A percentile compares a stretch with the other conserved stretches of the same genome.
Evolutionary conservation across 2,888 invertebrate genomes (phyloP).

Genomic region (Brenthis ino): DNA sequence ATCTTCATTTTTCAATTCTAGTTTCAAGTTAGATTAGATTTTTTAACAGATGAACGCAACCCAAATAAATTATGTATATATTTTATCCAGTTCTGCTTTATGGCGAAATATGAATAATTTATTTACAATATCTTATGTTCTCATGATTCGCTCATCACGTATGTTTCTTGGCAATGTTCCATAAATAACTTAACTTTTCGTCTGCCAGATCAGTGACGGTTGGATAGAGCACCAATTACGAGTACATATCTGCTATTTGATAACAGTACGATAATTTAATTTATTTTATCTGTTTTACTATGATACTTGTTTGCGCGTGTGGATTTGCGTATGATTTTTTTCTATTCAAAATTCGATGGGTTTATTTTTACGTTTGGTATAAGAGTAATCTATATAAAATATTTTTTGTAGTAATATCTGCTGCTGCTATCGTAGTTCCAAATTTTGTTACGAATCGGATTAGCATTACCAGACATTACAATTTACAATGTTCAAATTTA

Average conservation of each 20-base stretch:
- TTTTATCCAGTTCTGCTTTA: constrained; percentile 10
- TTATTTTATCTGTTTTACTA: background rate
- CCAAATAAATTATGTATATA: background rate
- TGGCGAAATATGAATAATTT: constrained; percentile 20
- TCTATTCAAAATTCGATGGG: too few relatives aligned
- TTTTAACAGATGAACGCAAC: too few relatives aligned
- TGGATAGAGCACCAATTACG: constrained; percentile 24
- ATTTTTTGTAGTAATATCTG: too few relatives aligned
- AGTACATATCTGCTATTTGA: background rate
- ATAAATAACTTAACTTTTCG: constrained; percentile 29
- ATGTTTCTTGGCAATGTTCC: constrained; percentile 32
- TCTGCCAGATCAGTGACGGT: constrained; percentile 36
- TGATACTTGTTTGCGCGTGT: background rate
- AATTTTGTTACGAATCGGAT: too few relatives aligned
- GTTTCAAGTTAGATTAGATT: too few relatives aligned
- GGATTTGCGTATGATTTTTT: too few relatives aligned
- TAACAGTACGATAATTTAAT: background rate
- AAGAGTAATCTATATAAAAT: too few relatives aligned
- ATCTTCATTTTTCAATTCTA: too few relatives aligned
- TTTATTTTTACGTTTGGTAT: too few relatives aligned
- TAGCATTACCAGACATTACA: too few relatives aligned
- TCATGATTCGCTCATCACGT: constrained; percentile 21
- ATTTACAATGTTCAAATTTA: too few relatives aligned
- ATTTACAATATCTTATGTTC: constrained; percentile 7
- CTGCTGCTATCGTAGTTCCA: too few relatives aligned